Base-by-base conservation (phyloP, 2,888 invertebrate genomes). In the Aphidoletes aphidimyza region DNA sequence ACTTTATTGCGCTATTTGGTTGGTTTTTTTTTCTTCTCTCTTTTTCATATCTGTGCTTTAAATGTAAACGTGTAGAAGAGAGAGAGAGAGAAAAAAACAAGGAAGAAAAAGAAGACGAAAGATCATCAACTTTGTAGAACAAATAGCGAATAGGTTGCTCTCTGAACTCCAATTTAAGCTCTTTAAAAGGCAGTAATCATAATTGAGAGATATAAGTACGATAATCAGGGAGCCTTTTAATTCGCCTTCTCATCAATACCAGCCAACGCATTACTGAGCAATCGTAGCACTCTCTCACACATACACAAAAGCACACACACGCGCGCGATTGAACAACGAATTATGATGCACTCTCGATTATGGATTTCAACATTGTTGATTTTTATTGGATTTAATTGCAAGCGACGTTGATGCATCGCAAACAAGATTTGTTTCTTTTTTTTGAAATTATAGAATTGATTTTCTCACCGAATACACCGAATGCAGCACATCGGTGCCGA, bases 201-300 rank as follows among this genome's bases (percentile, higher is more conserved):
- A 69, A 69, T 69, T 69, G 69, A 69, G 69, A 69, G 69, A 69
- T 69, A 69, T 69, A 69, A 69, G 69, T 69, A 69, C 34, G 34
- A 69, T 69, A 69, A 69, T 69, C 69, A 69, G 34, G 34, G 11
- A 30, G 17, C 6, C n/a, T n/a, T n/a, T n/a, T n/a, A n/a, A n/a
- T n/a, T n/a, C n/a, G n/a, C n/a, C n/a, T n/a, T n/a, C n/a, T n/a
- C n/a, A n/a, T n/a, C n/a, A n/a, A n/a, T n/a, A n/a, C n/a, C n/a
- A n/a, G n/a, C n/a, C n/a, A n/a, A n/a, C n/a, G n/a, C n/a, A n/a
- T n/a, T n/a, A n/a, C n/a, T n/a, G n/a, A n/a, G n/a, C n/a, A n/a
- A n/a, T n/a, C n/a, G n/a, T n/a, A n/a, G n/a, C n/a, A n/a, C n/a
- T n/a, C n/a, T n/a, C n/a, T n/a, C n/a, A n/a, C n/a, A n/a, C n/a